Base-by-base conservation (phyloP, 1,140 invertebrate genomes). In the Paraescarpia echinospica region DNA sequence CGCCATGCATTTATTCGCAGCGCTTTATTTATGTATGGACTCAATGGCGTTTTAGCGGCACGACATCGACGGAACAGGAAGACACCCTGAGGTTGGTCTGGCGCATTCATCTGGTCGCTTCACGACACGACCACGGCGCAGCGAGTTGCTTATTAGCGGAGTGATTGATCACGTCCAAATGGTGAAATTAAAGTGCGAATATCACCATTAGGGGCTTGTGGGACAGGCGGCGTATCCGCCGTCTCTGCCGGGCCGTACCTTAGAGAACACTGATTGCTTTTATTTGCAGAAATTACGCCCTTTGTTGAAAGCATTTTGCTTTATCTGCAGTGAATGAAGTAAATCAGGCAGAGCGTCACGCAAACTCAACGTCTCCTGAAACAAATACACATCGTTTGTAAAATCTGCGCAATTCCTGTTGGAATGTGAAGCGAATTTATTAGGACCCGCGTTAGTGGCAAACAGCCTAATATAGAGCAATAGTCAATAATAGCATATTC, bases 291-390 rank as follows among this genome's bases (percentile, higher is more conserved):
- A 77, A 77, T 77, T 77, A 77, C 59, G 59, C 59, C 27, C 59
- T 77, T 77, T 77, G 59, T 77, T 77, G 59, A 77, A 77, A 77
- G 59, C 59, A 77, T 77, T 77, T 77, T 77, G 59, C 59, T 77
- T 77, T 77, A 77, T 77, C 59, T 77, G 59, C 22, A 18, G 12
- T 4, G 59, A 77, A 77, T 77, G 59, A 77, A 77, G 59, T 77
- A 77, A 77, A 77, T 77, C 59, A 77, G n/a, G 59, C 59, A 18
- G 22, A 77, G 59, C 59, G 27, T 77, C 59, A 18, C 8, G 27
- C 59, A 18, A 31, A 77, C 59, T 77, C 14, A 77, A 77, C 22
- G 27, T 77, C 59, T 77, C 12, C 59, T 31, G 59, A 77, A 77
- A 18, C 59, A 27, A 77, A 77, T 77, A 18, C 59, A 18, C 59